Conservation (phyloP, 2,888 invertebrate genomes). For the Phalera bucephala region DNA sequence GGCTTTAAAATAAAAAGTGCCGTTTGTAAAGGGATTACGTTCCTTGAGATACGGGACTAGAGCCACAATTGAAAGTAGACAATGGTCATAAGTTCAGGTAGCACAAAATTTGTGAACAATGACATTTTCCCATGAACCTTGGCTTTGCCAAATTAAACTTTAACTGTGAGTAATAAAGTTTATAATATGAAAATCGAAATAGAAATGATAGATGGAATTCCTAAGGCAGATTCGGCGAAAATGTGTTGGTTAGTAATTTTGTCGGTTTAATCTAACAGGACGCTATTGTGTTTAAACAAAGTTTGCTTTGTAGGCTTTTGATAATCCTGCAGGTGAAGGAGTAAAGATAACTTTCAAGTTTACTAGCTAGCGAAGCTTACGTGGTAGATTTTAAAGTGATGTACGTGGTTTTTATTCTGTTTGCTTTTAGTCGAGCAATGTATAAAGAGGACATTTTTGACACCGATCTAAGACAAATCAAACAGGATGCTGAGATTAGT, state of each 20-base stretch:
- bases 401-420: too few species aligned
- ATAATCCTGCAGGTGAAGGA: constrained; percentile 46
- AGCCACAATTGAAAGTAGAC: constrained; percentile 66
- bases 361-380: too few species aligned
- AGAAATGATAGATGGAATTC: constrained; percentile 15
- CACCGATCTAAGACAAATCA: constrained; percentile 42
- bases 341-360: too few species aligned
- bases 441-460: constrained; percentile 26
- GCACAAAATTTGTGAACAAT: constrained; percentile 51
- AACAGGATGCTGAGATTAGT: constrained; percentile 57
- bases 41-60: constrained; percentile 49
- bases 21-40: constrained; percentile 70
- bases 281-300: constrained; percentile 40
- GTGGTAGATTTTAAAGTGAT: too few species aligned
- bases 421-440: constrained; percentile 7
- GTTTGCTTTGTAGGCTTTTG: constrained; percentile 43
- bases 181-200: constrained; percentile 1
- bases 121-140: constrained; percentile 20
- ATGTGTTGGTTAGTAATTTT: constrained; percentile 35
- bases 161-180: constrained; percentile 13
- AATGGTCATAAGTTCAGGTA: constrained; percentile 69
- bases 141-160: constrained; percentile 22
- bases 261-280: constrained; percentile 35
- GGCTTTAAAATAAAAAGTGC: constrained; percentile 67
- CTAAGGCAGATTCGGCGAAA: constrained; percentile 46